Evolutionary conservation across 2,113 vertebrate species (phyloP), one percentile per base, ranked within the genome.

Genomic region (Calonectris borealis): DNA sequence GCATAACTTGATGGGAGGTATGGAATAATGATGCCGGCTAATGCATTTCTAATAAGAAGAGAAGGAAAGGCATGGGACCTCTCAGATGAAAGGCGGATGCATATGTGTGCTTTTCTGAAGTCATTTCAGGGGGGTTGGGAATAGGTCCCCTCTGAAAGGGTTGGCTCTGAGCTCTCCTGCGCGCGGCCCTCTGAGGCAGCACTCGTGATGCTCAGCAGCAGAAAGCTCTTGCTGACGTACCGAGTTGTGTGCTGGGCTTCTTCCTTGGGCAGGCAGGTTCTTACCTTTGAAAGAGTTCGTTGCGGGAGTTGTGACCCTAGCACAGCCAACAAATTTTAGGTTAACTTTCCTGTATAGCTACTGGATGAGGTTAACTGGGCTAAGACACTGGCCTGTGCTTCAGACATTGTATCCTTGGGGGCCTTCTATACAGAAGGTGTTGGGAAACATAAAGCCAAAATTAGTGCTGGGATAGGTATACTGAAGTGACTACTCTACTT

Each of bases 161-260:
- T 16, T 70, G 55, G 27, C 69, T 42, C 83, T 40, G 26, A 75
- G 40, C 32, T 51, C 19, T 49, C 20, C 48, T 40, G 46, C 2
- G 0, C 2, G 0, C 14, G 54, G 46, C 19, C 20, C n/a, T 72
- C 26, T 38, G 52, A 54, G 49, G 26, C 1, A 1, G 24, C 38
- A 19, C 20, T 86, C 3, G 1, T 14, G 25, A 4, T 52, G 46
- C 27, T 78, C 5, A 24, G 60, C 1, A 5, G 83, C n/a, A 83
- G 32, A 60, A 69, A 49, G 18, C 51, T 75, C 31, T 71, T 78
- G 34, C 51, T 73, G 51, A 14, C 1, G 1, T 31, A 32, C 2
- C 0, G 1, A 29, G 17, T 34, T 1, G 0, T 48, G 42, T 79
- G 52, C 32, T 83, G 31, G 42, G 15, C 32, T 76, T 81, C 52